Conservation (phyloP, 2,888 invertebrate species). For the Protonemura montana region DNA sequence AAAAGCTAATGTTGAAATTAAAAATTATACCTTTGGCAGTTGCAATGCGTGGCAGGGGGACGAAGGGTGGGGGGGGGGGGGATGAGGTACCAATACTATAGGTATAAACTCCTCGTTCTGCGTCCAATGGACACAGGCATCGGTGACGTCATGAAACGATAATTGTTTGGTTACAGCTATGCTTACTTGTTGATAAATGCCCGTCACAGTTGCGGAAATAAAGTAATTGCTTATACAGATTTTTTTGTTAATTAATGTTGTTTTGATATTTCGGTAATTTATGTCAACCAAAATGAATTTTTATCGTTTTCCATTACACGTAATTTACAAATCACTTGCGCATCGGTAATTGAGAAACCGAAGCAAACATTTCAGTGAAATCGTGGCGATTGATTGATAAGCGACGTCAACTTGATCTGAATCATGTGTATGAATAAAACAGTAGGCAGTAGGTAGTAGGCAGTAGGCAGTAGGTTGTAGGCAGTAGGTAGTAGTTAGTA, state of each 20-base stretch:
- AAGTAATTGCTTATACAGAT: not conserved
- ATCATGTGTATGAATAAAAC: too few relatives aligned
- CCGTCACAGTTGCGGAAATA: not conserved
- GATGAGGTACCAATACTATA: too few relatives aligned
- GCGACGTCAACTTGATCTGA: too few relatives aligned
- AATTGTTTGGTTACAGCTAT: not conserved
- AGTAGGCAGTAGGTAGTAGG: too few relatives aligned
- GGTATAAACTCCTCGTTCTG: too few relatives aligned
- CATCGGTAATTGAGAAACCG: too few relatives aligned
- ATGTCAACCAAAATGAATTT: not conserved
- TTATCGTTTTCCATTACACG: not conserved
- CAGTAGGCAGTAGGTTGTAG: too few relatives aligned
- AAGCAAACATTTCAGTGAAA: too few relatives aligned
- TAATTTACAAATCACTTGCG: too few relatives aligned
- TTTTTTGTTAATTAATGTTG: not conserved
- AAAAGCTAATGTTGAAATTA: slow-evolving; percentile 27
- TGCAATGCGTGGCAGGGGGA: not conserved
- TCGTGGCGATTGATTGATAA: too few relatives aligned
- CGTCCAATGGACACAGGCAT: not conserved
- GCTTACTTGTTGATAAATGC: not conserved
- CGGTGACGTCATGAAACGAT: not conserved
- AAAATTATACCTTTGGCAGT: slow-evolving; percentile 19
- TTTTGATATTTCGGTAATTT: not conserved
- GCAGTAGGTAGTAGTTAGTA: too few relatives aligned
- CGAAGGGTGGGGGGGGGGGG: too few relatives aligned